These are phyloP conservation scores for Zaprionus davidi DNA, from an alignment of 1,140 invertebrate species.

Conservation along the genomic window DNA sequence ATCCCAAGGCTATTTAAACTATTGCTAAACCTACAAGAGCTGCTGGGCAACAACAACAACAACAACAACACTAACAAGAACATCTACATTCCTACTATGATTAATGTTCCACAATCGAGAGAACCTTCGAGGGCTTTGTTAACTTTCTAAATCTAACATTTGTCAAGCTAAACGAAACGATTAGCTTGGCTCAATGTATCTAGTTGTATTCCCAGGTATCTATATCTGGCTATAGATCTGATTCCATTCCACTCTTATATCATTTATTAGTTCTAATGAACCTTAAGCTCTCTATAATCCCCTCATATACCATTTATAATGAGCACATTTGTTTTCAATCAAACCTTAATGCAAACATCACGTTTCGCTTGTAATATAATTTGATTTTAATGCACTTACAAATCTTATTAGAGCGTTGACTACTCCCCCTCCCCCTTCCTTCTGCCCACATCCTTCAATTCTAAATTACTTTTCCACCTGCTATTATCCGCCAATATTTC, in stretches of 20 bases:
- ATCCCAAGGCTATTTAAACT: slow-evolving; percentile 41
- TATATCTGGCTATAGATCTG: not conserved
- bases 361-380: slow-evolving; percentile 18
- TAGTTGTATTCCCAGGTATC: not conserved
- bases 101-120: slow-evolving; percentile 32
- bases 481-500: not conserved
- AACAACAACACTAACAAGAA: not conserved
- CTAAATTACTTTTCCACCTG: not conserved
- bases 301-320: not conserved
- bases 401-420: slow-evolving; percentile 31
- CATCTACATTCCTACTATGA: slow-evolving; percentile 20
- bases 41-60: slow-evolving; percentile 15
- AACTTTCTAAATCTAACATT: slow-evolving; percentile 34
- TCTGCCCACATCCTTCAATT: not conserved
- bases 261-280: not conserved
- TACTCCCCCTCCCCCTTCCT: not conserved
- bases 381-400: slow-evolving; percentile 26
- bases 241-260: not conserved
- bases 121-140: slow-evolving; percentile 13
- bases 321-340: slow-evolving; percentile 20
- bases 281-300: not conserved
- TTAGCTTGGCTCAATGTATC: not conserved
- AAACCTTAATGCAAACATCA: slow-evolving; percentile 23
- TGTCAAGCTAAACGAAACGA: slow-evolving; percentile 17
- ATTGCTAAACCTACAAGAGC: slow-evolving; percentile 25